Base-by-base conservation (phyloP, 2,888 invertebrate species). In the Laothoe populi region DNA sequence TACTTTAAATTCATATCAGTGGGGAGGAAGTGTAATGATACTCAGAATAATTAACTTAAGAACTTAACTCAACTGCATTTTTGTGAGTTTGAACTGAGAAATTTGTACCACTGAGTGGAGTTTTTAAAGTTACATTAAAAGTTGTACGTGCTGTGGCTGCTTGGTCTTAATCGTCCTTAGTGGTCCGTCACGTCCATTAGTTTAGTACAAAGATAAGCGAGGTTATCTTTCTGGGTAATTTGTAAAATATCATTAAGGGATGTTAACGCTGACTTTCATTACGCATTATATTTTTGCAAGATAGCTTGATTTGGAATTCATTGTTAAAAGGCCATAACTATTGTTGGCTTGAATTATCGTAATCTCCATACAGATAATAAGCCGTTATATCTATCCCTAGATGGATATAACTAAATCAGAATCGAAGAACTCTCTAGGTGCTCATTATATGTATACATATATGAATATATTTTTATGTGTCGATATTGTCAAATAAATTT, bases 81-180 rank as follows among this genome's bases (percentile, higher is more conserved):
- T 53, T 40, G 42, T 46, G 31, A 16, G 5, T 21, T 57, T 44
- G n/a, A 58, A 62, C 23, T 46, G 19, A 24, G 38, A 11, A 58
- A 58, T 46, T 38, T 13, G 24, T 61, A 57, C 46, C 57, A 40
- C 26, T 40, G 26, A 66, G 61, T 60, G 31, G 63, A 69, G 67
- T 73, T 79, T 72, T 69, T 68, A 77, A 76, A 78, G 70, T 71
- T 64, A 69, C 71, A 75, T 78, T 77, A 77, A 71, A 69, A 73
- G 70, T 78, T 73, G 68, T 66, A 68, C 70, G 70, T 69, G 70
- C 66, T 64, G 63, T 65, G 68, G 69, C 70, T 65, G 70, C 40
- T 63, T 61, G 68, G 49, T 61, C 61, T 63, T 71, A 77, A 75
- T 73, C 70, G 68, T 59, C 60, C 70, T 65, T 66, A 57, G 60